Conservation (phyloP, 2,797 vertebrate species). For the Dallia pectoralis region DNA sequence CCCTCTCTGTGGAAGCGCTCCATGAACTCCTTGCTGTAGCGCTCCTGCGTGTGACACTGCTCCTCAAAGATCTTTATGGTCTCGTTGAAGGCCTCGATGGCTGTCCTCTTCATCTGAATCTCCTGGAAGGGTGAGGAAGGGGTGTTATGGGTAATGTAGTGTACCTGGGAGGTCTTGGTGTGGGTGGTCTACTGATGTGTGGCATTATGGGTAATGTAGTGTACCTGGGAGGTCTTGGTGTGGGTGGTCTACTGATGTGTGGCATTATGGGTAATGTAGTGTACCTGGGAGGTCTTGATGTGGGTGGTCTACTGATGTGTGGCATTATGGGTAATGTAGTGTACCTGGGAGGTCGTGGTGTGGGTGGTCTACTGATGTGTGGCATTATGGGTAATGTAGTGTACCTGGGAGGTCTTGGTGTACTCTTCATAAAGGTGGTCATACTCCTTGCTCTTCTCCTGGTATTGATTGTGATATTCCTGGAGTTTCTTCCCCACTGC, state of each 20-base stretch:
- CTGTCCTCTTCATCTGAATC: slow-evolving; percentile 97
- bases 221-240: too few relatives aligned
- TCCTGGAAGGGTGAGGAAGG: slow-evolving; percentile 72
- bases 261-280: neutral
- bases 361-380: neutral
- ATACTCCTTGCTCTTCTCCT: slow-evolving; percentile 95
- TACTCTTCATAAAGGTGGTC: slow-evolving; percentile 94
- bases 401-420: slow-evolving; percentile 93
- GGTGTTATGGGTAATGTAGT: neutral
- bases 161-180: neutral
- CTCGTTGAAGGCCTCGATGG: slow-evolving; percentile 97
- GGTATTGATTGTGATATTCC: slow-evolving; percentile 92
- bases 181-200: neutral
- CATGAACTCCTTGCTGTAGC: slow-evolving; percentile 86
- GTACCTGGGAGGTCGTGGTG: neutral
- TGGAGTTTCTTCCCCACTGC: slow-evolving; percentile 94
- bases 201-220: neutral
- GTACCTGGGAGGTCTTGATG: neutral
- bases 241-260: neutral
- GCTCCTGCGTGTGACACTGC: slow-evolving; percentile 88
- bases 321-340: neutral
- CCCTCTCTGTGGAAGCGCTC: slow-evolving; percentile 83
- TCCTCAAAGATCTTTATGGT: slow-evolving; percentile 99
- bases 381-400: neutral
- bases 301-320: neutral